These are phyloP conservation scores for Eolophus roseicapilla DNA, from an alignment of 2,113 vertebrate genomes.

Conservation along the genomic window DNA sequence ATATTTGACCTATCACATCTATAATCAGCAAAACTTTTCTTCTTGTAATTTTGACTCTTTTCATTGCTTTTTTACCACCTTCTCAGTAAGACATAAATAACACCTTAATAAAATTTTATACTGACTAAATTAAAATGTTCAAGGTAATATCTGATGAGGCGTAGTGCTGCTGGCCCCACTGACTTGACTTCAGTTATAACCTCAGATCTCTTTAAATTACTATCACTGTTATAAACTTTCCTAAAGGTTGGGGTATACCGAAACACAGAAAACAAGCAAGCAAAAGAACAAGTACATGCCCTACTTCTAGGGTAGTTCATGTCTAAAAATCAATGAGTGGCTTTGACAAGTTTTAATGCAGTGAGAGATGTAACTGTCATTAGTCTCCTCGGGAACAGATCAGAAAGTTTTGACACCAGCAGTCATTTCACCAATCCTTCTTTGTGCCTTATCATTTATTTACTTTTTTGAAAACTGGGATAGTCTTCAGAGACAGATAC, in stretches of 20 bases:
- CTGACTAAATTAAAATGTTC: conserved; percentile 1
- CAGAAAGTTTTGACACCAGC: not conserved
- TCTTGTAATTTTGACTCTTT: not conserved
- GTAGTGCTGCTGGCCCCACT: not conserved
- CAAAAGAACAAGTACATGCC: not conserved
- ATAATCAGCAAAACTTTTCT: not conserved
- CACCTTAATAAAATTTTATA: conserved; percentile 27
- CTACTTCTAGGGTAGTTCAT: not conserved
- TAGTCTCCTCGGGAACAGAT: not conserved
- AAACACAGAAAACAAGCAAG: not conserved
- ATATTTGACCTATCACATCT: not conserved
- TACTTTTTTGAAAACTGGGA: not conserved
- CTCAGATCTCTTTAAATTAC: not conserved
- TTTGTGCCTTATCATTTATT: not conserved
- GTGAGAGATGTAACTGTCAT: not conserved
- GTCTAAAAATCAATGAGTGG: not conserved
- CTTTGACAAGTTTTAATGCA: not conserved
- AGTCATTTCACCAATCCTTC: not conserved
- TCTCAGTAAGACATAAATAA: not conserved
- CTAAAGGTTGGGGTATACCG: not conserved
- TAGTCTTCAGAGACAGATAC: not conserved
- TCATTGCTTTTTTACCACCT: not conserved
- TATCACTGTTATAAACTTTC: not conserved
- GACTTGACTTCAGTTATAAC: not conserved
- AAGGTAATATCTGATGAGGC: conserved; percentile 15